Evolutionary conservation across 2,113 vertebrate species (phyloP).

Genomic region (Trinectes maculatus): DNA sequence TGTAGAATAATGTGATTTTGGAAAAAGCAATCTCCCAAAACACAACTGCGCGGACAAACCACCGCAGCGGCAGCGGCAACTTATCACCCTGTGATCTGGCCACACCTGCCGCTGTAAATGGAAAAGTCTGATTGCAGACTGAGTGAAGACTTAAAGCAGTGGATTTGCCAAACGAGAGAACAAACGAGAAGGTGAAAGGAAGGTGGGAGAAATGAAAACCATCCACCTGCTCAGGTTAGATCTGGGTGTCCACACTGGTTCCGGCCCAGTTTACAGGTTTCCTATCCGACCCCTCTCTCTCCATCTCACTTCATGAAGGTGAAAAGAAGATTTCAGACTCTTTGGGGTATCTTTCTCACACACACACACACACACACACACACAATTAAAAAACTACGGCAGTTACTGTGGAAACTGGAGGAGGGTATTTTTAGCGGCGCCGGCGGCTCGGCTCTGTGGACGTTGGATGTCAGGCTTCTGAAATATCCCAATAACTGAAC

Average conservation of each 20-base stretch:
- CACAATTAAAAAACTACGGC: neutral
- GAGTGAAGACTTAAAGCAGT: conserved; percentile 20
- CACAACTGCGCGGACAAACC: conserved; percentile 15
- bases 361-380: no score
- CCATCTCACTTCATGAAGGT: neutral
- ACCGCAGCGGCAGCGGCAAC: conserved; percentile 10
- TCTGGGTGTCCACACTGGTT: neutral
- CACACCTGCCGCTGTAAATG: conserved; percentile 15
- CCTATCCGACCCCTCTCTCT: neutral
- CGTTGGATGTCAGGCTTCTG: neutral
- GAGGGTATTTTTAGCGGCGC: neutral
- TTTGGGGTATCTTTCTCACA: conserved; percentile 5
- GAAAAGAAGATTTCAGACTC: neutral
- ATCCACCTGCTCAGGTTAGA: neutral
- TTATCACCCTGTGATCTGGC: conserved; percentile 21
- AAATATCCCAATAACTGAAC: neutral
- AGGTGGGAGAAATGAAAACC: neutral
- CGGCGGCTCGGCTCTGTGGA: neutral
- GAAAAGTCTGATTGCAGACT: conserved; percentile 4
- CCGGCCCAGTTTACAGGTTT: neutral
- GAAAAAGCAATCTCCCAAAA: conserved; percentile 32
- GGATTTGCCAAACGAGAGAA: conserved; percentile 6
- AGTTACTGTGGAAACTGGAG: conserved; percentile 14
- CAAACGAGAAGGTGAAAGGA: conserved; percentile 25
- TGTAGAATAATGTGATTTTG: conserved; percentile 34